Evolutionary conservation across 2,888 invertebrate species (phyloP), one percentile per base, ranked within the genome.

Genomic region (Nemotelus pantherinus): DNA sequence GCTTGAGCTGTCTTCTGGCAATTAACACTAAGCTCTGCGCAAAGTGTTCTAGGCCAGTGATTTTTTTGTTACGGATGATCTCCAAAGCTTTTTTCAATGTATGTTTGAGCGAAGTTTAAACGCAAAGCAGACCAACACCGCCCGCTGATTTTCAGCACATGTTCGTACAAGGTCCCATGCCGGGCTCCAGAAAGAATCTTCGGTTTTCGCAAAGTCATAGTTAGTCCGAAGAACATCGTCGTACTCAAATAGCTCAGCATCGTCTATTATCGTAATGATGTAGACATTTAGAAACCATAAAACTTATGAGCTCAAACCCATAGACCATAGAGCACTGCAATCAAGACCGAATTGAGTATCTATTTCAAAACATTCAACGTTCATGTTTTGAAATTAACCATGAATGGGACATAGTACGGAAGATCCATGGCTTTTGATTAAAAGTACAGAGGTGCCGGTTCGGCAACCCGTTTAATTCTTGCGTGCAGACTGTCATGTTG

Each of bases 391-490:
- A 45, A 65, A 65, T 65, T 65, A 45, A 47, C 65, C 25, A 43
- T 45, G 45, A 10, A 65, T 45, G 44, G 47, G 47, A 43, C 10
- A n/a, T 45, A 45, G 6, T 4, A 41, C 65, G 25, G 25, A 25
- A 25, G 25, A 25, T 25, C 0, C 25, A 25, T 25, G 25, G 25
- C 45, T 45, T n/a, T 10, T 2, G 45, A 43, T 6, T 7, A n/a
- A 65, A 45, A 1, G n/a, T 65, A 45, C n/a, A n/a, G 5, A 58
- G n/a, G 58, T 25, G 39, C 25, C 39, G 53, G 68, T 7, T 68
- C 68, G 68, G 50, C 39, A 50, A 68, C 68, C 68, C 50, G 5
- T 53, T 9, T 39, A 39, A n/a, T 3, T 48, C 47, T 67, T 25
- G 25, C 50, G 39, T 63, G 63, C 63, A 63, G 4, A 3, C 43